Evolutionary conservation across 1,140 invertebrate species (phyloP), one percentile per base, ranked within the genome.

Genomic region (Sycophaga agraensis): DNA sequence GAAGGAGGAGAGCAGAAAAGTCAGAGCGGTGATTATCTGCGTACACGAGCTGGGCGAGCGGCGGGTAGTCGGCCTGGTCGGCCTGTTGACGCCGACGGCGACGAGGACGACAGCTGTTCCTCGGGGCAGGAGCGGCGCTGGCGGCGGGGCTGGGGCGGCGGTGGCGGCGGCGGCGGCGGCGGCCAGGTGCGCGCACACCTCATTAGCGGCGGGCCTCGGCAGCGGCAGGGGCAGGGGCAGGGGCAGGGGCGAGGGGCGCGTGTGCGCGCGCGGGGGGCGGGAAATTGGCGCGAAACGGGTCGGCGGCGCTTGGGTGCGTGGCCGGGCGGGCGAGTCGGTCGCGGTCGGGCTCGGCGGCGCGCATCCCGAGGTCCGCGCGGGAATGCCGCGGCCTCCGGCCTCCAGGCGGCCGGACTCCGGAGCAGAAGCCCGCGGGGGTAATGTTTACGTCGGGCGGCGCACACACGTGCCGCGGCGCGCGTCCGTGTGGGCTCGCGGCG

Each of bases 271-370:
- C 39, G 21, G 40, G 40, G 53, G 53, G 53, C 39, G 31, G 43
- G 34, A 57, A 57, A 57, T 57, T 57, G 55, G 55, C 55, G 55
- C 55, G 55, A 57, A 57, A 57, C 55, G 26, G 48, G 34, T 14
- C 37, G 43, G 31, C 55, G 55, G n/a, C n/a, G n/a, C n/a, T n/a
- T n/a, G n/a, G n/a, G n/a, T n/a, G n/a, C n/a, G n/a, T n/a, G n/a
- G n/a, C n/a, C 55, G 43, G 43, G 42, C 55, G 40, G 40, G 43
- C 53, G 40, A 40, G 16, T 39, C 17, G 21, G 22, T 19, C 22
- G 12, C 43, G 12, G 14, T 46, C 43, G 21, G 21, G 21, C 22
- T 46, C 26, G 31, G n/a, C 24, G 1, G 11, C 28, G 11, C 28
- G 11, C 28, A 31, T 11, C 28, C 11, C 28, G 28, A 11, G 28